Base-by-base conservation (phyloP, 2,888 invertebrate species). In the Tetragnatha montana region DNA sequence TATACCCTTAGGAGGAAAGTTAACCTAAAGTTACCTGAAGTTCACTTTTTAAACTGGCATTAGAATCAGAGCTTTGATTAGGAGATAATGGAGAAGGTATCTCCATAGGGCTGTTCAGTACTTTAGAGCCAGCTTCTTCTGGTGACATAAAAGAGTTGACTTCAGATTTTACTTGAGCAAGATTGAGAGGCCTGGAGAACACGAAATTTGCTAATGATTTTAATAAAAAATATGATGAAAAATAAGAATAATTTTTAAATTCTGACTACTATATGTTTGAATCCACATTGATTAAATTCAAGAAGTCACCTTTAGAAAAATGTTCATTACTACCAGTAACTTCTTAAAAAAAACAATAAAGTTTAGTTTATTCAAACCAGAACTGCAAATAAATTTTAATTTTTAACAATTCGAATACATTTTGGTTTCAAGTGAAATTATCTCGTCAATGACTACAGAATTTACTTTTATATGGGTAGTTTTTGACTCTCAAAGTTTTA, bases 61-160 rank as follows among this genome's bases (percentile, higher is more conserved):
- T 93, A 6, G 92, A 93, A 91, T 93, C 93, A 14, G 92, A 92
- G n/a, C 92, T 92, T 81, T 93, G 92, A 75, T 92, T 92, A 6
- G 93, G 93, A 8, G 93, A 92, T 6, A 92, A 92, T 86, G 92
- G 92, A 81, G 92, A 92, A 80, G 93, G 93, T 90, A 92, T 92
- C 81, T 93, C 93, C 50, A 35, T 94, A 93, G 91, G 95, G 94
- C 80, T 95, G 93, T 88, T 94, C 93, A 84, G 94, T 93, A 78
- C 95, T 95, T 50, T 95, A 73, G 92, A 89, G 92, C 96, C 95
- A 76, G 95, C 95, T 21, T 96, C 96, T 12, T 92, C 92, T 17
- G 92, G 92, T 50, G 88, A 85, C 8, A 81, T 50, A 74, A 86
- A 88, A n/a, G 86, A 85, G 12, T 74, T 51, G 21, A 76, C 71